Evolutionary conservation across 2,113 vertebrate species (phyloP).

Genomic region (Varanus komodoensis): DNA sequence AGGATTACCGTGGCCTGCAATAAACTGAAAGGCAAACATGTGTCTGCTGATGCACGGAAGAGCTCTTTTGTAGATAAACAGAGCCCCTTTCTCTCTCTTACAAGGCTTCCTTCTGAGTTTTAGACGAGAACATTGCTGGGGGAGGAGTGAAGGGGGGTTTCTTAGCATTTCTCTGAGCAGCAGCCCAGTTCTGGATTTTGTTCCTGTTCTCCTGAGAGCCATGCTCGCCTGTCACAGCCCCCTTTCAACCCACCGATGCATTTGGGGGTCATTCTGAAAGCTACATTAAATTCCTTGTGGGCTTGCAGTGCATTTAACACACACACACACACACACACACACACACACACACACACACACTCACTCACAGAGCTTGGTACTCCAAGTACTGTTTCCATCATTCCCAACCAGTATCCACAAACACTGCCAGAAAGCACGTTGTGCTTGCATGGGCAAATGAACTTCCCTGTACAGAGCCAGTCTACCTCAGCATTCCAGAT

Average conservation of each 20-base stretch:
- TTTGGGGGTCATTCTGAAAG: background rate
- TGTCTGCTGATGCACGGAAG: slow-evolving; percentile 47
- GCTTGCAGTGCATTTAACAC: no score
- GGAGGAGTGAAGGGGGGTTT: no score
- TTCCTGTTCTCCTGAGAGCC: slow-evolving; percentile 53
- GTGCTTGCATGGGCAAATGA: no score
- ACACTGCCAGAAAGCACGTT: no score
- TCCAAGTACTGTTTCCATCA: no score
- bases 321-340: no score
- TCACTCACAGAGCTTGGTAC: no score
- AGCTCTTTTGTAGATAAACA: slow-evolving; percentile 57
- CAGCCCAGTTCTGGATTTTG: slow-evolving; percentile 25
- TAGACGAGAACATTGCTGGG: slow-evolving; percentile 58
- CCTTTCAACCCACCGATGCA: background rate
- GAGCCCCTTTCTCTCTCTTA: slow-evolving; percentile 36
- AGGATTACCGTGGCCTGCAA: background rate
- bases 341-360: no score
- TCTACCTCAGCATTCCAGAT: no score
- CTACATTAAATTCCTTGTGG: no score
- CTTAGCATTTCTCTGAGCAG: background rate
- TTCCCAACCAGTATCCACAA: no score
- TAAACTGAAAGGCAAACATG: slow-evolving; percentile 39
- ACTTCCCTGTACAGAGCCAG: no score
- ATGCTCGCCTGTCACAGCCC: background rate
- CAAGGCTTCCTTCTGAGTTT: slow-evolving; percentile 54